A percentile compares a stretch with the other conserved stretches of the same genome.
phyloP scores from a whole-genome alignment of 2,113 vertebrate genomes.

The Rhagologus leucostigma region DNA sequence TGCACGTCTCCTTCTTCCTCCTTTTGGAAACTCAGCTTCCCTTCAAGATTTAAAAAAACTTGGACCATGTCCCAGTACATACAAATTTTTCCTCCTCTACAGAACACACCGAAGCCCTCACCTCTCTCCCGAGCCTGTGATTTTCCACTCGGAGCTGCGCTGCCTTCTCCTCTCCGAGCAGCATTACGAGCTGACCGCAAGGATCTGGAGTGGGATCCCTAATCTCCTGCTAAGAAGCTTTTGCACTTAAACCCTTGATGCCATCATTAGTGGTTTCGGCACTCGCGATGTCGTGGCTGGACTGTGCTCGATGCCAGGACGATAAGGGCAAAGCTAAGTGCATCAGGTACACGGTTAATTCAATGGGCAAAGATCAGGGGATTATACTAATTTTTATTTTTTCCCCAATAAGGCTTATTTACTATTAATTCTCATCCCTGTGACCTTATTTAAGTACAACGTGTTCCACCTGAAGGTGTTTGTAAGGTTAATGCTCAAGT shows the following conservation, averaged over 20 bases:
- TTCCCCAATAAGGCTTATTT: not conserved
- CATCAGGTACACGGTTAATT: not conserved
- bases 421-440: not conserved
- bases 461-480: not conserved
- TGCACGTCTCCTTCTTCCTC: accelerated
- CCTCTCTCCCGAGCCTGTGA: not conserved
- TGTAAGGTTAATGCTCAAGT: not conserved
- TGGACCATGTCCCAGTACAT: accelerated
- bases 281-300: accelerated
- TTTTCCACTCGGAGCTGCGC: not conserved
- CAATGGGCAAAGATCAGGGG: not conserved
- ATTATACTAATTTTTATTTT: not conserved
- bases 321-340: not conserved
- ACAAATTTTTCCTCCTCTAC: not conserved
- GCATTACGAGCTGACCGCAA: not conserved
- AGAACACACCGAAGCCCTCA: not conserved
- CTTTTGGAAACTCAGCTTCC: not conserved
- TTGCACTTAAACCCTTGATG: not conserved
- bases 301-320: accelerated
- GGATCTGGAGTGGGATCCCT: not conserved
- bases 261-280: not conserved
- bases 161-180: accelerated
- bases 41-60: not conserved
- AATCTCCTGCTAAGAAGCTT: slow-evolving; percentile 12
- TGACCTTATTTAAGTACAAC: not conserved